Percentiles rank a stretch among this genome's conserved stretches.
These are phyloP conservation scores for Paratrypauchen microcephalus DNA, from an alignment of 2,797 vertebrate genomes.

Conservation along the genomic window DNA sequence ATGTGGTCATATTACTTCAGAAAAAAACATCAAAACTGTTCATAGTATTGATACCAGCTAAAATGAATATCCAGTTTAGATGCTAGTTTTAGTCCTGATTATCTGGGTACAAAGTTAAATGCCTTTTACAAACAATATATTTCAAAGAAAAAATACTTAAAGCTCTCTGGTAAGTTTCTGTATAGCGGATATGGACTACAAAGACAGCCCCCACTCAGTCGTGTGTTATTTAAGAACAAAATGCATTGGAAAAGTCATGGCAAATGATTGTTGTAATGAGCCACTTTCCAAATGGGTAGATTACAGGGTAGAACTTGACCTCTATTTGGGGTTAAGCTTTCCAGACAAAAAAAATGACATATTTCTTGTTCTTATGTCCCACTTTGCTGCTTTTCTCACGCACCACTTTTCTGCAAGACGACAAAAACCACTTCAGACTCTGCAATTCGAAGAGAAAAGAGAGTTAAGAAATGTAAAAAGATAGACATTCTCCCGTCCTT, in stretches of 20 bases:
- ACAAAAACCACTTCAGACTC: slow-evolving; percentile 44
- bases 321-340: slow-evolving; percentile 50
- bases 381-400: slow-evolving; percentile 28
- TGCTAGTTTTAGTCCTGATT: background rate
- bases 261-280: slow-evolving; percentile 70
- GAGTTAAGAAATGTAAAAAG: slow-evolving; percentile 52
- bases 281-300: slow-evolving; percentile 57
- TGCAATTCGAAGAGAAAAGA: slow-evolving; percentile 48
- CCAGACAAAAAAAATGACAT: slow-evolving; percentile 33
- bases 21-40: no score
- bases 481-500: slow-evolving; percentile 44
- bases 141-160: slow-evolving; percentile 23
- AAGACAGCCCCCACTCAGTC: slow-evolving; percentile 36
- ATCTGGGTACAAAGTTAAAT: background rate
- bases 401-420: slow-evolving; percentile 34
- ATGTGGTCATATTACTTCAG: background rate
- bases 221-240: slow-evolving; percentile 49
- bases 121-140: slow-evolving; percentile 2
- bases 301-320: slow-evolving; percentile 70
- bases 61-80: background rate
- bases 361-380: slow-evolving; percentile 48
- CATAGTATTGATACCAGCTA: no score
- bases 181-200: slow-evolving; percentile 34
- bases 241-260: slow-evolving; percentile 51
- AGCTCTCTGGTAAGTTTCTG: background rate